Base-by-base conservation (phyloP, 2,888 invertebrate genomes). In the Temnothorax ravouxi region DNA sequence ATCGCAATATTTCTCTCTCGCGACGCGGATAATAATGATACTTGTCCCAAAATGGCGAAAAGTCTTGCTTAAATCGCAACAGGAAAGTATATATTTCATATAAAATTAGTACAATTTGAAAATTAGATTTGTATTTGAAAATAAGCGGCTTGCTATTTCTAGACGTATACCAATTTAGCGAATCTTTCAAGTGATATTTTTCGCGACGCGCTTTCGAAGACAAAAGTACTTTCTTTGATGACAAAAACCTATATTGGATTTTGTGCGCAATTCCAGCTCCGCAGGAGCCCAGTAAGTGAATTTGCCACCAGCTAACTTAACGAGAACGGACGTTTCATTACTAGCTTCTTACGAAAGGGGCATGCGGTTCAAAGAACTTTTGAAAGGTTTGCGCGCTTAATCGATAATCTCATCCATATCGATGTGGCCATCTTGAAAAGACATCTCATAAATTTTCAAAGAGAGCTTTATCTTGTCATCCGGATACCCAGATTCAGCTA, bases 281-380 rank as follows among this genome's bases (percentile, higher is more conserved):
- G 44, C 34, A 18, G 41, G 44, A 77, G 29, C 29, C 54, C 41
- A 47, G 79, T 80, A 80, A 80, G 79, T 80, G 79, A 80, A 80
- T 80, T 80, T 80, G 66, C 72, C 72, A 80, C 72, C 72, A 72
- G 72, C 71, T 80, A 80, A 71, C 79, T 71, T 80, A 80, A 80
- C 79, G 72, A 80, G 79, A 80, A 80, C 79, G 59, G 74, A 80
- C 79, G 72, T 80, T 80, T 80, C 79, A 80, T 80, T 80, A 80
- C 79, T 71, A 80, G 79, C 79, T 80, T 80, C 79, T 80, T 80
- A 80, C 79, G 79, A 80, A 71, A 59, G 47, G 47, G 44, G 79
- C 59, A 61, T 71, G 74, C 34, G 79, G 79, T 59, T 80, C 79
- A 80, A 80, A 80, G 79, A 71, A 80, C 47, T 80, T 72, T 34